Base-by-base conservation (phyloP, 2,888 invertebrate genomes). In the Orchestes rusci region DNA sequence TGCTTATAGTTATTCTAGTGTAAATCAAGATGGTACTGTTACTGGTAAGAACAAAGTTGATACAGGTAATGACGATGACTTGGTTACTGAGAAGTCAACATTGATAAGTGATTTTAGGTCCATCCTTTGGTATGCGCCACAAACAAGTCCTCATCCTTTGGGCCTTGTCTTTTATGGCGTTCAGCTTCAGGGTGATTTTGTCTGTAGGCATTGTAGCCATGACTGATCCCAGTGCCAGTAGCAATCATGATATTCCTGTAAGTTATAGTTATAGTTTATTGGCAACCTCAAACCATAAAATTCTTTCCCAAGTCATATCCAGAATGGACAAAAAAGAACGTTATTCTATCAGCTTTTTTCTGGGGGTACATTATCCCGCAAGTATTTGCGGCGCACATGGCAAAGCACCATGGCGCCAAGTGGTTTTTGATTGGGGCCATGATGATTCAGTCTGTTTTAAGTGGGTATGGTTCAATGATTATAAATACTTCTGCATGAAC, bases 311-410 rank as follows among this genome's bases (percentile, higher is more conserved):
- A 52, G 52, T 50, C 50, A 3, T 52, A 52, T 32, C 47, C 51
- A 13, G 39, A 74, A 2, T 82, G 82, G 82, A 60, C 65, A n/a
- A 64, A 72, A 41, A 59, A 67, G 5, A 73, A 74, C 7, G 59
- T 79, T 42, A 73, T 86, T 20, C 67, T 84, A 4, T 84, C 84
- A 8, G 82, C 86, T 0, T 87, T 86, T 65, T 85, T 86, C 66
- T 84, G 84, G 84, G 87, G 87, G 1, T 87, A 88, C 62, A 73
- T 84, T 2, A 52, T 82, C 2, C 79, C 82, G 13, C 87, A 88
- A 65, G 66, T 86, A 1, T 82, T 82, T 0, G 78, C 79, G 0
- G 82, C 84, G 0, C 73, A 81, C 54, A 63, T 91, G 31, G 84
- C 88, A 0, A 80, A 80, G 55, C 71, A 72, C 3, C 79, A 80